Evolutionary conservation across 1,140 invertebrate genomes (phyloP).

Genomic region (Magallana ariakensis): DNA sequence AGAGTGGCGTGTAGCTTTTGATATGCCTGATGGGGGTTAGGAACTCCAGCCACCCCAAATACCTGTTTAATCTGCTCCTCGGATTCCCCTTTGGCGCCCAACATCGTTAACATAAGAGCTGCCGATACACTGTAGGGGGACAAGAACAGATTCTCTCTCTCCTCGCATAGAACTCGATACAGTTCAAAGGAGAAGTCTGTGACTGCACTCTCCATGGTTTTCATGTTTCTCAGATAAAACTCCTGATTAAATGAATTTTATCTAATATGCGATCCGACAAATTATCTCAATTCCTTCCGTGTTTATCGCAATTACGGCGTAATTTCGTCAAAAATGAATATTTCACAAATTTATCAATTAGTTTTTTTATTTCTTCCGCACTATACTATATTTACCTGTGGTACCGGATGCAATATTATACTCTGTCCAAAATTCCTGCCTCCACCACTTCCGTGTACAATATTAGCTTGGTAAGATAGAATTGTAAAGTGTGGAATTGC

Average conservation of each 20-base stretch:
- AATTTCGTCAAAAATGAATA: not conserved
- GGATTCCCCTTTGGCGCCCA: constrained; percentile 85
- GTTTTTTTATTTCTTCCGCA: too few relatives aligned
- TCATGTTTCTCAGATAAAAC: not conserved
- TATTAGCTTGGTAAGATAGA: not conserved
- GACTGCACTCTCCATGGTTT: constrained; percentile 9
- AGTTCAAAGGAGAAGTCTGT: constrained; percentile 24
- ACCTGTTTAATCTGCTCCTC: constrained; percentile 82
- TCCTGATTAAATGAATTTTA: not conserved
- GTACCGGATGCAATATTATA: too few relatives aligned
- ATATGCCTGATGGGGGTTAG: constrained; percentile 48
- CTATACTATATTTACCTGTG: too few relatives aligned
- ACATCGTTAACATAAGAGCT: constrained; percentile 84
- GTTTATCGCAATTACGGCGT: not conserved
- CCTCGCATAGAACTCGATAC: not conserved
- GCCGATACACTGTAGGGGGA: constrained; percentile 85
- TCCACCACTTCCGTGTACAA: not conserved
- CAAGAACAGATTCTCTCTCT: constrained; percentile 82
- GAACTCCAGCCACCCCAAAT: constrained; percentile 32
- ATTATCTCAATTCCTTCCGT: not conserved
- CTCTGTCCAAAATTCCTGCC: too few relatives aligned
- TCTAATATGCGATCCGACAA: not conserved
- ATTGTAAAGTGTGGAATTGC: not conserved
- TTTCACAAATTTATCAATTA: not conserved
- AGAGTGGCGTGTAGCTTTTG: constrained; percentile 40